Evolutionary conservation across 1,140 invertebrate species (phyloP).

Genomic region (Bathynomus jamesi): DNA sequence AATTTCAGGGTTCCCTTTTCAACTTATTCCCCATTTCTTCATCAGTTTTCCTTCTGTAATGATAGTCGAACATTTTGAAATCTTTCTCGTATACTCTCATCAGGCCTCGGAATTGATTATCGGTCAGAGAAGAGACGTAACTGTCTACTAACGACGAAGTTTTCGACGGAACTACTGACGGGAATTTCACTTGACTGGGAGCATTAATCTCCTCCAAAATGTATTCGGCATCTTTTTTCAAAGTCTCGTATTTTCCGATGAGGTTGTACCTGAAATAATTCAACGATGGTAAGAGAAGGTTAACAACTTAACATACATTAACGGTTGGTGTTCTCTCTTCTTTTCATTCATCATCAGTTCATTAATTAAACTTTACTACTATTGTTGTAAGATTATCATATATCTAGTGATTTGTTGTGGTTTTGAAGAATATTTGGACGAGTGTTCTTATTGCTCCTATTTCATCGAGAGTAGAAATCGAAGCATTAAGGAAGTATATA

Average conservation of each 20-base stretch:
- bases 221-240: conserved; percentile 59
- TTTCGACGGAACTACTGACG: conserved; percentile 20
- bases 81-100: conserved; percentile 30
- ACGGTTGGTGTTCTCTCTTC: background rate
- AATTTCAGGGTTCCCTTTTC: too few species aligned
- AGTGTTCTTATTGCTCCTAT: too few species aligned
- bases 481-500: too few species aligned
- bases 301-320: conserved; percentile 44
- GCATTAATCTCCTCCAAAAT: conserved; percentile 57
- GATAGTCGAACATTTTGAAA: conserved; percentile 37
- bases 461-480: too few species aligned
- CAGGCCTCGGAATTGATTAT: conserved; percentile 15
- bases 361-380: too few species aligned
- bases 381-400: too few species aligned
- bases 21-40: background rate
- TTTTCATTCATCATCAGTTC: too few species aligned
- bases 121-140: conserved; percentile 22
- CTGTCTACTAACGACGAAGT: conserved; percentile 17
- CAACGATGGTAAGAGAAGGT: conserved; percentile 77
- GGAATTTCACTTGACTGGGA: conserved; percentile 19
- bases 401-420: too few species aligned
- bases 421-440: too few species aligned
- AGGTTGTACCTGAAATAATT: conserved; percentile 84
- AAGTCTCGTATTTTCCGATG: conserved; percentile 66
- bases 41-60: conserved; percentile 4